A percentile compares a stretch with the other conserved stretches of the same genome.
These are phyloP conservation scores for Oxygymnocypris stewartii DNA, from an alignment of 2,113 vertebrate species.

Conservation along the genomic window DNA sequence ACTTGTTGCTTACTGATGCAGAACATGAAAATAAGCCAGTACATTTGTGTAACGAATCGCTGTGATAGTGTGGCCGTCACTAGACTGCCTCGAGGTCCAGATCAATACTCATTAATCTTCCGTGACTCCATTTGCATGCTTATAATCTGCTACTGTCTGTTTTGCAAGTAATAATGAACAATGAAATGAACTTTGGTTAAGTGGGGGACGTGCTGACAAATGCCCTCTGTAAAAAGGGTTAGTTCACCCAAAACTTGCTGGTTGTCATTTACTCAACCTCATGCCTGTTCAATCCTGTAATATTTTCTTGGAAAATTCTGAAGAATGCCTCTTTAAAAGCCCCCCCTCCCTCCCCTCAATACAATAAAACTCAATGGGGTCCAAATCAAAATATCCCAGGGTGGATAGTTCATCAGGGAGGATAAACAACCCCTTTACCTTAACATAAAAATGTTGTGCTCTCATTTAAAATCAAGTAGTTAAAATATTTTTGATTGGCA, in stretches of 20 bases:
- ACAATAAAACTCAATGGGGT: background rate
- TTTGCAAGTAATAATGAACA: background rate
- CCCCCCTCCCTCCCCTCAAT: background rate
- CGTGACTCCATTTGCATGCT: slow-evolving; percentile 21
- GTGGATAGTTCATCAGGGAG: background rate
- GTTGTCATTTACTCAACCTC: background rate
- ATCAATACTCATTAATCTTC: slow-evolving; percentile 27
- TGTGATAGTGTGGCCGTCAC: slow-evolving; percentile 14
- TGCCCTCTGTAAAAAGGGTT: background rate
- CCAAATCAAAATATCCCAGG: background rate
- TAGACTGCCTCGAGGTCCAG: slow-evolving; percentile 31
- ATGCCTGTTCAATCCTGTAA: background rate
- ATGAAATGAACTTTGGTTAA: background rate
- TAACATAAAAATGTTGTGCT: background rate
- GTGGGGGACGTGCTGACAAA: background rate
- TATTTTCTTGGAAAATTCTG: background rate
- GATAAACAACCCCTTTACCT: background rate
- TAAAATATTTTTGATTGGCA: background rate
- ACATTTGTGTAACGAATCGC: slow-evolving; percentile 32
- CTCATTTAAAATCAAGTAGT: background rate
- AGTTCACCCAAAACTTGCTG: background rate
- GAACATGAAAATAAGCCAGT: slow-evolving; percentile 23
- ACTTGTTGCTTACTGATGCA: slow-evolving; percentile 25
- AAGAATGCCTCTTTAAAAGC: background rate
- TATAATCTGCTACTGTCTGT: slow-evolving; percentile 18